These are phyloP conservation scores for Anorthoa munda DNA, from an alignment of 2,888 invertebrate genomes.

Conservation along the genomic window DNA sequence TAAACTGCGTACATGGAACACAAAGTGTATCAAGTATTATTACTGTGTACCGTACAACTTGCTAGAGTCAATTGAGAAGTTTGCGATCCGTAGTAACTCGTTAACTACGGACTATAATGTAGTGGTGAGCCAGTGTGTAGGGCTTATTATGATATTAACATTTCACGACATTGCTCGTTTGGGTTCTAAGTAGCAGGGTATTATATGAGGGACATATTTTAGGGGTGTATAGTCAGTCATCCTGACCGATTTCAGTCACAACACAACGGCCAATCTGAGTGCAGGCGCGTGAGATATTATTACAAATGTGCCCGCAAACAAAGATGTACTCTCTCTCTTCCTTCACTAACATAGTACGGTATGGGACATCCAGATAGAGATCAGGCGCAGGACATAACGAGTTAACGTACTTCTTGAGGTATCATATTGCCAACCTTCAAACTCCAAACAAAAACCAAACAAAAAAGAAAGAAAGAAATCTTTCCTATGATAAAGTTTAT, in stretches of 20 bases:
- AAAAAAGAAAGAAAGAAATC: no score
- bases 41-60: conserved; percentile 48
- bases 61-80: conserved; percentile 46
- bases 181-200: not conserved
- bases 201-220: not conserved
- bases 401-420: not conserved
- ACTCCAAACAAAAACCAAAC: no score
- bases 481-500: not conserved
- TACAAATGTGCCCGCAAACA: no score
- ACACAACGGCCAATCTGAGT: no score
- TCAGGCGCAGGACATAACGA: not conserved
- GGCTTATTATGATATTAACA: conserved; percentile 36
- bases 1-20: conserved; percentile 41
- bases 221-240: no score
- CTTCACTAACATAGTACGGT: not conserved
- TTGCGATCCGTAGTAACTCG: conserved; percentile 38
- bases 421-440: not conserved
- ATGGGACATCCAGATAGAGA: not conserved
- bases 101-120: conserved; percentile 18
- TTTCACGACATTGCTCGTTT: conserved; percentile 22
- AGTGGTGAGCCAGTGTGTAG: conserved; percentile 3
- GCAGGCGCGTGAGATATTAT: no score
- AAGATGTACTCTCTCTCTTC: not conserved
- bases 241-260: no score
- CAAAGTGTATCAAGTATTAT: conserved; percentile 55